Evolutionary conservation across 2,888 invertebrate genomes (phyloP), one percentile per base, ranked within the genome.

Genomic region (Tetragonisca angustula): DNA sequence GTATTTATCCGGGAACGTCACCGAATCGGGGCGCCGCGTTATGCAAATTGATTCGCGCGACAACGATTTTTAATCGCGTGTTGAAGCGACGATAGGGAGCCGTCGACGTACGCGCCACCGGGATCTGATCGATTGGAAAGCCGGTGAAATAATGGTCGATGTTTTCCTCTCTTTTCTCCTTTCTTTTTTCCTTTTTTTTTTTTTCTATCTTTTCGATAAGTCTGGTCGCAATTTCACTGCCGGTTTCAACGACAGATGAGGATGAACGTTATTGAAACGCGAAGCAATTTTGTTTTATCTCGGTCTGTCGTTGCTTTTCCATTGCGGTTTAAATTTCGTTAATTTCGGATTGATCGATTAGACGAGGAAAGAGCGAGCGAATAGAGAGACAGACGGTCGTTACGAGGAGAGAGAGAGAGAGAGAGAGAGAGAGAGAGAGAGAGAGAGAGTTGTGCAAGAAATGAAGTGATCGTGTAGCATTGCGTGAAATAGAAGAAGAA

Each of bases 1-100:
- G 84, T 79, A 88, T 90, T 89, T 90, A 90, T 91, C 85, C 87
- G 36, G 24, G 67, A 78, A 62, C 67, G 68, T 36, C 59, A 69
- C 36, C 62, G 68, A 27, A 36, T 54, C 72, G 76, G 69, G 61
- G 59, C 59, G 61, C 36, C 68, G 65, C 65, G 68, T 84, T 86
- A 88, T 84, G 88, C 84, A 85, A 88, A 89, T 80, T 68, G 79
- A 74, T 81, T 70, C 79, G 72, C 50, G 74, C 59, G 62, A 27
- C 54, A 74, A 68, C 79, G 76, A 85, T 88, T 89, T 89, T 89
- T 86, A 89, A 89, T 84, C 88, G 79, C 59, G 61, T 65, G 72
- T 81, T 81, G 77, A 87, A 85, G 71, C 54, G 65, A 67, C 81
- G 73, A 88, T 74, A 79, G 36, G 43, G 52, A 68, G 56, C 54